Conservation (phyloP, 2,113 vertebrate genomes). For the Urocitellus parryii region DNA sequence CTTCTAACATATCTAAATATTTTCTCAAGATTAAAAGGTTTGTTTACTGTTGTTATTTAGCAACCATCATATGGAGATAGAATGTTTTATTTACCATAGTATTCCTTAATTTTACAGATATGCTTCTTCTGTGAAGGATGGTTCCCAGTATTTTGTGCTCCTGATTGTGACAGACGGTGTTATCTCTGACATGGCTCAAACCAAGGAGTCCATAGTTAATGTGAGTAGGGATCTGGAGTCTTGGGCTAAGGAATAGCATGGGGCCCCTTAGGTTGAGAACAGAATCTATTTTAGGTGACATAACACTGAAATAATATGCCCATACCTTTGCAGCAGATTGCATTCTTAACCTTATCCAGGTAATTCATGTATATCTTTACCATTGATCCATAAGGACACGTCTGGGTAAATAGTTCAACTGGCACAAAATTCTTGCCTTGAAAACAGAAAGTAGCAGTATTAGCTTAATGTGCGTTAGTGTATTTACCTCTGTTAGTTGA, state of each 20-base stretch:
- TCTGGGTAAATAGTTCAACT: background rate
- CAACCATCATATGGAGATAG: background rate
- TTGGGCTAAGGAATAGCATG: background rate
- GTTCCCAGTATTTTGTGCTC: slow-evolving; percentile 98
- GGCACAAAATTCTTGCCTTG: background rate
- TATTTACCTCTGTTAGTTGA: background rate
- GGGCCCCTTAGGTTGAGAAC: background rate
- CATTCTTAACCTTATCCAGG: background rate
- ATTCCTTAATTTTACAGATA: slow-evolving; percentile 87
- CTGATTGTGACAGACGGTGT: slow-evolving; percentile 97
- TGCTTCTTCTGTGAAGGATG: slow-evolving; percentile 95
- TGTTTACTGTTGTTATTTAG: background rate
- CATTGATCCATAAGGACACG: background rate
- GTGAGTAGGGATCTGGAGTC: slow-evolving; percentile 86
- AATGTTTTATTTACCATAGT: background rate
- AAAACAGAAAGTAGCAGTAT: background rate
- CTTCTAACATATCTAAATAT: background rate
- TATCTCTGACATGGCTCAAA: slow-evolving; percentile 98
- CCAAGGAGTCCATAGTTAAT: slow-evolving; percentile 97
- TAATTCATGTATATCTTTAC: background rate
- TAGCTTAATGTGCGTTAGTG: background rate
- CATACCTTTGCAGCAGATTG: background rate
- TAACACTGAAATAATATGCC: background rate
- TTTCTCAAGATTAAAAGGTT: slow-evolving; percentile 12
- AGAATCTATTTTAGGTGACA: background rate